Conservation (phyloP, 2,113 vertebrate species). For the Lynx canadensis region DNA sequence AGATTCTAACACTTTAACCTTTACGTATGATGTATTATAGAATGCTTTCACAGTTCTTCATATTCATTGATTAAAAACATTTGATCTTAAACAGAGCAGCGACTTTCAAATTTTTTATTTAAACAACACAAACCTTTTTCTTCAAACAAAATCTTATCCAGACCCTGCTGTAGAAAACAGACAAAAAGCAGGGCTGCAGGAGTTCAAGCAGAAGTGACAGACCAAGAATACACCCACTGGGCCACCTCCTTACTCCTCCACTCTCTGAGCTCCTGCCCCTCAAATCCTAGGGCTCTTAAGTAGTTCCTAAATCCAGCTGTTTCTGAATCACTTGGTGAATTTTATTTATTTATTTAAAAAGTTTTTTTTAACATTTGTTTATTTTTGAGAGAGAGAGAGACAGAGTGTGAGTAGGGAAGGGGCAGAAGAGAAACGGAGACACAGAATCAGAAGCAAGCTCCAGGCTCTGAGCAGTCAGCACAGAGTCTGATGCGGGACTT, state of each 20-base stretch:
- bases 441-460: too few species aligned
- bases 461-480: too few species aligned
- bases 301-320: background rate
- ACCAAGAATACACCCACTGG: background rate
- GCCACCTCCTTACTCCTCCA: background rate
- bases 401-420: too few species aligned
- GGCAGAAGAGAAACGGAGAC: too few species aligned
- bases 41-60: background rate
- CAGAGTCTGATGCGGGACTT: too few species aligned
- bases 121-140: background rate
- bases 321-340: background rate
- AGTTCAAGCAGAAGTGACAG: background rate
- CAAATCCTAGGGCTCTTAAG: background rate
- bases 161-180: background rate
- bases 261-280: background rate
- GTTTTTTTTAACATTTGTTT: too few species aligned
- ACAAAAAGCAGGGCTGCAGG: background rate
- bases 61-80: background rate
- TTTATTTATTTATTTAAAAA: background rate
- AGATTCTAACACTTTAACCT: background rate
- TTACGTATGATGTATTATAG: background rate
- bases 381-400: too few species aligned
- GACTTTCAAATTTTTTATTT: background rate
- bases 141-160: background rate
- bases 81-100: background rate